These are phyloP conservation scores for Sciurus vulgaris DNA, from an alignment of 2,797 vertebrate genomes.

Conservation along the genomic window DNA sequence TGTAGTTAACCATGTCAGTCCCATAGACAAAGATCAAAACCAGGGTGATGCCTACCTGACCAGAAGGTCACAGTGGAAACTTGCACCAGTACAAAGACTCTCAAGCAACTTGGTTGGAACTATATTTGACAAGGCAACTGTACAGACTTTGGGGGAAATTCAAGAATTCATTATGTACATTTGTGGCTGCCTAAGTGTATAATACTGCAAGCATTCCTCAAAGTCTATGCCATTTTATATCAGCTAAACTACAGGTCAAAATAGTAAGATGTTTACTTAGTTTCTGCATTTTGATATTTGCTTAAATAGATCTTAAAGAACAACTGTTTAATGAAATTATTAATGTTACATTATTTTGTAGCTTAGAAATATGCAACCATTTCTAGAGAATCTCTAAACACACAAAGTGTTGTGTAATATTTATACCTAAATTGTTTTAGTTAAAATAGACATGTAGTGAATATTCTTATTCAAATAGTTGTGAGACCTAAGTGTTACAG, in stretches of 20 bases:
- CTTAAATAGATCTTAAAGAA: conserved; percentile 39
- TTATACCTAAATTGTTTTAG: conserved; percentile 32
- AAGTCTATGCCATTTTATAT: neutral
- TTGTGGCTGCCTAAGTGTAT: neutral
- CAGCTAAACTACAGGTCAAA: neutral
- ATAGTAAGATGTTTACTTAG: neutral
- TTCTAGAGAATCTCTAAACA: neutral
- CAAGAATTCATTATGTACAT: neutral
- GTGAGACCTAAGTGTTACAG: neutral
- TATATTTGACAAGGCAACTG: neutral
- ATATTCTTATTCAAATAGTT: conserved; percentile 42
- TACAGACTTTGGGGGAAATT: neutral
- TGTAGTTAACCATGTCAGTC: neutral
- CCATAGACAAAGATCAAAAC: neutral
- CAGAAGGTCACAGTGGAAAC: neutral
- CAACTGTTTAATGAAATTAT: conserved; percentile 13
- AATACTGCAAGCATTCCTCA: neutral
- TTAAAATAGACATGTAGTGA: conserved; percentile 32
- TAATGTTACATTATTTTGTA: conserved; percentile 28
- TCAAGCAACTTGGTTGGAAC: neutral
- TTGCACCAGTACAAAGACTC: neutral
- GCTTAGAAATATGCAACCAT: neutral
- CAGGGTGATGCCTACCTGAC: neutral
- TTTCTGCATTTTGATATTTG: conserved; percentile 47
- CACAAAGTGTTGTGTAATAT: neutral